phyloP scores from a whole-genome alignment of 2,888 invertebrate species.

The Cataglyphis albicans region DNA sequence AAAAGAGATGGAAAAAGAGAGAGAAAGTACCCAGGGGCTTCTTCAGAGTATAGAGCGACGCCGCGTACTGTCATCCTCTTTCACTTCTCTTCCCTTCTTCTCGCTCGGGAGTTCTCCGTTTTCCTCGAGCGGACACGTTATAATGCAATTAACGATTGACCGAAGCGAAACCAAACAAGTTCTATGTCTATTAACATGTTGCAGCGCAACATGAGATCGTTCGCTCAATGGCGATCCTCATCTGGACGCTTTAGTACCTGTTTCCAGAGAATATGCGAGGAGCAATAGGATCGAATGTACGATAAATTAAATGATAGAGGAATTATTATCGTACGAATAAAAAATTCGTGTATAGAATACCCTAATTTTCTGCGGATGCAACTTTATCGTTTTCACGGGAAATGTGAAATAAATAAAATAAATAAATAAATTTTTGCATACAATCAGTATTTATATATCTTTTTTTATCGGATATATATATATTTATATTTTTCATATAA shows the following conservation, averaged over 20 bases:
- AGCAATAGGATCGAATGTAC: not conserved
- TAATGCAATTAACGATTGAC: conserved; percentile 72
- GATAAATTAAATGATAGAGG: conserved; percentile 3
- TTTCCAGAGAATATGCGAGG: not conserved
- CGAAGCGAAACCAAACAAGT: conserved; percentile 76
- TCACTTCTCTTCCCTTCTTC: conserved; percentile 1
- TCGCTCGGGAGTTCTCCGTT: not conserved
- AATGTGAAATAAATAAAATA: not conserved
- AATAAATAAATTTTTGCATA: not conserved
- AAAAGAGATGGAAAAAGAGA: conserved; percentile 23
- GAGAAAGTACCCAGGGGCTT: conserved; percentile 66
- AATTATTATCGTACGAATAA: not conserved
- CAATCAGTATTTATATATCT: not conserved
- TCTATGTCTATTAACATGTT: conserved; percentile 51
- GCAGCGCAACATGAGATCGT: conserved; percentile 39
- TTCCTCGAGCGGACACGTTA: conserved; percentile 42
- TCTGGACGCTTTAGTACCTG: not conserved
- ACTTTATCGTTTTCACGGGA: not conserved
- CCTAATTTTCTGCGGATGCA: not conserved
- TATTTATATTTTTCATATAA: not conserved
- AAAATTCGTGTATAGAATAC: not conserved
- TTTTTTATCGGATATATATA: not conserved
- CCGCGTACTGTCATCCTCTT: conserved; percentile 2
- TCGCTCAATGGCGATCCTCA: not conserved
- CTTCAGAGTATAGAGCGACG: conserved; percentile 37